Conservation (phyloP, 2,888 invertebrate species). For the Ophioninae sp. region DNA sequence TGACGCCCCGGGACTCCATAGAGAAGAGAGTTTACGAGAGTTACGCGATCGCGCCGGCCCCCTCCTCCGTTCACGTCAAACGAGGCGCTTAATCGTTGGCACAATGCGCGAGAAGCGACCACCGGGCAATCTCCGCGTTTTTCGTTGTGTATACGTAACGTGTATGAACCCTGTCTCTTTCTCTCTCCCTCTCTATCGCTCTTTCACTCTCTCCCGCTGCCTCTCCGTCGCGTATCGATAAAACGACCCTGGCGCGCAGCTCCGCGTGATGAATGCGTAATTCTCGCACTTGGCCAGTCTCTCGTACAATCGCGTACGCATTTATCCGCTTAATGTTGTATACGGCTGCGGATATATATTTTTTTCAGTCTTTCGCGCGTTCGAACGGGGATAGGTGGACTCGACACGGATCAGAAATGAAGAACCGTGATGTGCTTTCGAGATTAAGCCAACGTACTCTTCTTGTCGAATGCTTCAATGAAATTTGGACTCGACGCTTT, state of each 20-base stretch:
- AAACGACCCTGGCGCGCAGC: conserved; percentile 66
- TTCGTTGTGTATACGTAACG: conserved; percentile 25
- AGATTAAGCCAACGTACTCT: conserved; percentile 27
- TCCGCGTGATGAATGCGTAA: conserved; percentile 74
- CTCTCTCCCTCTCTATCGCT: conserved; percentile 9
- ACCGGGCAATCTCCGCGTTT: conserved; percentile 63
- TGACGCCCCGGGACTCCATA: conserved; percentile 54
- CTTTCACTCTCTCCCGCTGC: conserved; percentile 36
- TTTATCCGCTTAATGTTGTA: conserved; percentile 24
- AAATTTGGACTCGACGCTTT: not conserved
- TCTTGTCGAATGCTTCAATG: conserved; percentile 10
- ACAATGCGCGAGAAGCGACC: conserved; percentile 69
- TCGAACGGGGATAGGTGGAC: conserved; percentile 34
- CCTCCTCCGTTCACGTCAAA: conserved; percentile 58
- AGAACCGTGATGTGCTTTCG: conserved; percentile 52
- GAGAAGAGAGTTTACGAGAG: conserved; percentile 59
- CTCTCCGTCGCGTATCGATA: conserved; percentile 70
- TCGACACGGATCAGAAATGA: conserved; percentile 40
- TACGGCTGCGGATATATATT: conserved; percentile 19
- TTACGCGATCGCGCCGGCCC: conserved; percentile 53
- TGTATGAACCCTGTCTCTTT: conserved; percentile 36
- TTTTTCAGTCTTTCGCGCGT: conserved; percentile 46
- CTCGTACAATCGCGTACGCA: conserved; percentile 19
- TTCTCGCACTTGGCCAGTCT: conserved; percentile 62
- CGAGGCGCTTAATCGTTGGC: conserved; percentile 74